These are phyloP conservation scores for Tetranychus urticae DNA, from an alignment of 1,140 invertebrate genomes.

Conservation along the genomic window DNA sequence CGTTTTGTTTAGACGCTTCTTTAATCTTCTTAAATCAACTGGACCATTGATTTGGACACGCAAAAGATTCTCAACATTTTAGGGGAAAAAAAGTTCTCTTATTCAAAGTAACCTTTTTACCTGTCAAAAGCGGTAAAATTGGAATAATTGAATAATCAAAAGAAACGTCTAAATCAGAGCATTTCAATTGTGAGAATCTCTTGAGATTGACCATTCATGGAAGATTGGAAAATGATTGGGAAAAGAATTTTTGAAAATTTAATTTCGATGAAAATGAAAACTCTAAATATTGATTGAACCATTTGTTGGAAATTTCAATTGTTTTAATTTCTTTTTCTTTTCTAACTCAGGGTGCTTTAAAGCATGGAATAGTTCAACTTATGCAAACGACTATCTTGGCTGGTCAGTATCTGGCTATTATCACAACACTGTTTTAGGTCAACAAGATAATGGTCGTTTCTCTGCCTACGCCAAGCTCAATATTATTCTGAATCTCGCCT, in stretches of 20 bases:
- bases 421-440: not conserved
- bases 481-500: slow-evolving; percentile 60
- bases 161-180: too few relatives aligned
- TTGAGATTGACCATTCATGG: too few relatives aligned
- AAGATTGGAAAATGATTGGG: too few relatives aligned
- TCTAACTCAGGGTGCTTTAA: not conserved
- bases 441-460: slow-evolving; percentile 24
- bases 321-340: not conserved
- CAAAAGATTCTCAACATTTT: too few relatives aligned
- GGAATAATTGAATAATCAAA: too few relatives aligned
- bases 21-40: too few relatives aligned
- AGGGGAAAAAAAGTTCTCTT: too few relatives aligned
- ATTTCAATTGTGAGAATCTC: too few relatives aligned
- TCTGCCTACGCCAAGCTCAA: slow-evolving; percentile 43
- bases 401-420: slow-evolving; percentile 6
- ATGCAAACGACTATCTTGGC: slow-evolving; percentile 12
- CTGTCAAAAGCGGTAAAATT: too few relatives aligned
- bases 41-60: too few relatives aligned
- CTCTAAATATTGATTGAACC: not conserved
- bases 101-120: too few relatives aligned
- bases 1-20: too few relatives aligned
- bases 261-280: not conserved
- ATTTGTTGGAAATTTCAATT: not conserved
- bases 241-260: not conserved
- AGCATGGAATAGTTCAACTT: slow-evolving; percentile 8